Evolutionary conservation across 2,888 invertebrate species (phyloP), one percentile per base, ranked within the genome.

Genomic region (Punctoribates punctum): DNA sequence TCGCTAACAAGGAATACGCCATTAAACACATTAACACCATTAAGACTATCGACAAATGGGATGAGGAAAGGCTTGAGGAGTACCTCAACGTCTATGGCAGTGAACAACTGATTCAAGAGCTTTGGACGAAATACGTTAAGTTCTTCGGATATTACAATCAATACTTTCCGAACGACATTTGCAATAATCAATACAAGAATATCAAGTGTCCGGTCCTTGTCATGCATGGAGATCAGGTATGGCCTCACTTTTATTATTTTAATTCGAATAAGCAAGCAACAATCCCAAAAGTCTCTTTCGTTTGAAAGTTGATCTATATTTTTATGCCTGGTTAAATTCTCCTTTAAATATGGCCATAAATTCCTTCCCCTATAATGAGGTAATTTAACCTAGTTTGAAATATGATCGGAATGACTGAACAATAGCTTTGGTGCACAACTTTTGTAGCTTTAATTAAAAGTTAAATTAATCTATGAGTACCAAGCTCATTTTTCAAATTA

Each of bases 161-260:
- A 27, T 62, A 62, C 29, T 62, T 62, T 62, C 27, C 27, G 17
- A 62, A 62, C 29, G 62, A 29, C 5, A 62, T 62, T 11, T 62
- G 4, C 17, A 62, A 62, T 13, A 27, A 27, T 62, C 9, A 27
- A 62, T 62, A 62, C 29, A 13, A 62, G 3, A 13, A 5, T 6
- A 27, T 62, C 29, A 25, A n/a, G 27, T 62, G 62, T 27, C 62
- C 62, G 6, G 27, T 27, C 0, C 29, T 62, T 5, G 5, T 62
- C 23, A 6, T 62, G 3, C 62, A 62, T 29, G 62, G 62, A 5
- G 62, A 62, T 62, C 62, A 62, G 62, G 62, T 62, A 51, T 51
- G n/a, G 4, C 51, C 13, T 3, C 48, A 3, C n/a, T 48, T 48
- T 17, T 3, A n/a, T 13, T 13, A n/a, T 42, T 9, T 42, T 42